Conservation (phyloP, 2,113 vertebrate species). For the Chionis minor region DNA sequence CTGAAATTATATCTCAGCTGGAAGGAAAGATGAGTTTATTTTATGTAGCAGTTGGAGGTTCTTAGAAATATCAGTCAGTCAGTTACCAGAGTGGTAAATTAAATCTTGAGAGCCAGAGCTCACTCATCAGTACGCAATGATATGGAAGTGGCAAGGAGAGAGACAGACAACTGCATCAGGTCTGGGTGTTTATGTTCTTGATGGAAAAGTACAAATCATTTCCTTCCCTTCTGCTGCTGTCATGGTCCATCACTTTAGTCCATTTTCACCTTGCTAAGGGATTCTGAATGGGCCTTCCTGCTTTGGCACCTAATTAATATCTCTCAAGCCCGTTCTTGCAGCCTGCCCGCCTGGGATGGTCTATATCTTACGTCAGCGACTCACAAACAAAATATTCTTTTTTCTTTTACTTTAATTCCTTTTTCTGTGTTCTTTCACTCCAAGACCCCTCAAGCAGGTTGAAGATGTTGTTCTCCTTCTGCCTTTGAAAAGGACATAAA, state of each 20-base stretch:
- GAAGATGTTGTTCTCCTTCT: neutral
- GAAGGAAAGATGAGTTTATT: slow-evolving; percentile 54
- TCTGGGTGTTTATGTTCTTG: slow-evolving; percentile 53
- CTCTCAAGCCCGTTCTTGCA: slow-evolving; percentile 60
- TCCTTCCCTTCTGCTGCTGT: slow-evolving; percentile 46
- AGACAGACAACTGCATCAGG: slow-evolving; percentile 7
- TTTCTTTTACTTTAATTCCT: neutral
- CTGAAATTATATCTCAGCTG: slow-evolving; percentile 35
- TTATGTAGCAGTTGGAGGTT: slow-evolving; percentile 32
- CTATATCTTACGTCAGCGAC: neutral
- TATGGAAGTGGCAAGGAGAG: slow-evolving; percentile 9
- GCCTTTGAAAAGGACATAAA: neutral
- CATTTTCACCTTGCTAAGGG: slow-evolving; percentile 73
- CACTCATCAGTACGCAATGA: neutral
- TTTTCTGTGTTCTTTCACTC: neutral
- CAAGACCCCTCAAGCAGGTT: neutral
- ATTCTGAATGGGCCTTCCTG: slow-evolving; percentile 59
- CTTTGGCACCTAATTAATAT: slow-evolving; percentile 75
- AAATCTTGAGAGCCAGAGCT: slow-evolving; percentile 46
- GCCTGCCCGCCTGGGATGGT: slow-evolving; percentile 24
- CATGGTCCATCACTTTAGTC: slow-evolving; percentile 71
- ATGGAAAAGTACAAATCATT: slow-evolving; percentile 70
- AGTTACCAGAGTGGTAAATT: slow-evolving; percentile 64
- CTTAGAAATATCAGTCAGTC: slow-evolving; percentile 44
- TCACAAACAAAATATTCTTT: neutral